Evolutionary conservation across 2,888 invertebrate genomes (phyloP).

Genomic region (Rhabditophanes sp.): DNA sequence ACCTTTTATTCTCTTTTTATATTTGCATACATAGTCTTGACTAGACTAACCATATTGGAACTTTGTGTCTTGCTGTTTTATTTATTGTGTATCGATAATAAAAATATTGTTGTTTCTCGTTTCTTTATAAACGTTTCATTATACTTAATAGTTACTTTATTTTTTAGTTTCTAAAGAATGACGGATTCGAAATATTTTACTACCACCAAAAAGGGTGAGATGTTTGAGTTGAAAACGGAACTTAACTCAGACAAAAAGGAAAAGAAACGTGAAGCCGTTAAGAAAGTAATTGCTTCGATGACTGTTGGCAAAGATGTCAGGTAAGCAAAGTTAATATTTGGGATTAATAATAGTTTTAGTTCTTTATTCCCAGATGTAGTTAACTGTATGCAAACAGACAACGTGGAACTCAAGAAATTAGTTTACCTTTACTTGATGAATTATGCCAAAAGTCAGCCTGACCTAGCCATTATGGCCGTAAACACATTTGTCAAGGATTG

Average conservation of each 20-base stretch:
- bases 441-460: constrained; percentile 97
- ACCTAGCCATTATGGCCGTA: constrained; percentile 99
- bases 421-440: constrained; percentile 98
- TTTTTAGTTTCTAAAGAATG: constrained; percentile 52
- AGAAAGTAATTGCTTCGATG: constrained; percentile 99
- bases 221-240: constrained; percentile 95
- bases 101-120: too few species aligned
- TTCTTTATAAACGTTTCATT: too few species aligned
- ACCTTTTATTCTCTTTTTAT: too few species aligned
- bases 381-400: constrained; percentile 99
- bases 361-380: constrained; percentile 97
- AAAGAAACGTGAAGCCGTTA: constrained; percentile 96
- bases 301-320: constrained; percentile 96
- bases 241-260: constrained; percentile 98
- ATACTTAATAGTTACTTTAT: neutral
- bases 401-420: constrained; percentile 88
- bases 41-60: too few species aligned
- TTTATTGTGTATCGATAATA: too few species aligned
- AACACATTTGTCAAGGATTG: constrained; percentile 99
- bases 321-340: constrained; percentile 21
- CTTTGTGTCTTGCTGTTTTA: too few species aligned
- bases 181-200: constrained; percentile 99
- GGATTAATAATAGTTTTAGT: constrained; percentile 37
- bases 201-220: constrained; percentile 95
- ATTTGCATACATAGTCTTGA: too few species aligned